Percentiles rank a stretch among this genome's conserved stretches.
Evolutionary conservation across 2,797 vertebrate genomes (phyloP).

Genomic region (Otolemur crassicaudatus): DNA sequence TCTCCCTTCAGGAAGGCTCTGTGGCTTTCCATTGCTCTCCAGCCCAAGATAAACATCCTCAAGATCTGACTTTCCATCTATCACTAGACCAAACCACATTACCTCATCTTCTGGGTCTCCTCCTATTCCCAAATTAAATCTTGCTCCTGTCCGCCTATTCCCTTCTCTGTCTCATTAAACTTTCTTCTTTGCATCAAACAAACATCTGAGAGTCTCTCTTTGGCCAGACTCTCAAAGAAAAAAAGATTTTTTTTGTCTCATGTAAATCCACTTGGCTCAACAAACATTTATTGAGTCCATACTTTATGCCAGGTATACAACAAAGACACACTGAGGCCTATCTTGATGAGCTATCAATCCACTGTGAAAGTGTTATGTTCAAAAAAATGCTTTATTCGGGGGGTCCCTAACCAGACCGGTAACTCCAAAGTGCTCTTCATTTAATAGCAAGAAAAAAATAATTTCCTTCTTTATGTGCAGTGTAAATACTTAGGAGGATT

Average conservation of each 20-base stretch:
- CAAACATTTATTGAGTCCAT: not conserved
- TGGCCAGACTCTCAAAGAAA: not conserved
- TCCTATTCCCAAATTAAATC: not conserved
- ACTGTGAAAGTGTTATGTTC: not conserved
- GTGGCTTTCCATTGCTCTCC: constrained; percentile 46
- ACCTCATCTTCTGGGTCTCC: constrained; percentile 32
- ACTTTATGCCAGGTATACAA: not conserved
- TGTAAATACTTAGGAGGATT: constrained; percentile 24
- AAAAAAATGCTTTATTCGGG: not conserved
- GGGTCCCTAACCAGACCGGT: not conserved
- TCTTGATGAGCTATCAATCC: not conserved
- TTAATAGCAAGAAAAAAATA: not conserved
- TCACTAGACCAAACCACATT: constrained; percentile 38
- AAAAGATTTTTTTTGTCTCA: not conserved
- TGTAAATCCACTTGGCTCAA: not conserved
- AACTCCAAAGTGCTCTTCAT: not conserved
- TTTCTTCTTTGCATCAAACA: not conserved
- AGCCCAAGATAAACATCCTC: constrained; percentile 66
- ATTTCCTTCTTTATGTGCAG: not conserved
- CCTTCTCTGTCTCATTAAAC: not conserved
- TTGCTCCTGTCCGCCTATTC: not conserved
- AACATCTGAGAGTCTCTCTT: not conserved
- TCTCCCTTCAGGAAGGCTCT: not conserved
- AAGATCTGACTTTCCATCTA: constrained; percentile 38
- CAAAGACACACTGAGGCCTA: not conserved